Evolutionary conservation across 2,113 vertebrate genomes (phyloP), one percentile per base, ranked within the genome.

Genomic region (Andinoacara biseriatus): DNA sequence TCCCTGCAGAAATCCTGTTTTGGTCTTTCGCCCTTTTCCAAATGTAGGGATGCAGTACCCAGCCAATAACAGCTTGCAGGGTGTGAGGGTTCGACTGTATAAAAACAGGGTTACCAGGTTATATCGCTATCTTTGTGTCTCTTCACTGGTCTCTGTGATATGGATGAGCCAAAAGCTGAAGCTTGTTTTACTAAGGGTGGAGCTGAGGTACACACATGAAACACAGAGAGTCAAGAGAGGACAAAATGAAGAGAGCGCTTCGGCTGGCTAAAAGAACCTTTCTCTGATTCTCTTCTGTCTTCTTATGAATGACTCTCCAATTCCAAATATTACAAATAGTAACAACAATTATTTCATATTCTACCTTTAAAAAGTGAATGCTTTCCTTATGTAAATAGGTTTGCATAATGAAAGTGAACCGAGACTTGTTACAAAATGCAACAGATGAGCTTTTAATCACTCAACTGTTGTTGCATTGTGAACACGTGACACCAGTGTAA

Each of bases 361-460:
- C 52, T 14, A 54, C 6, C 26, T 54, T 26, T 54, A 26, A 72
- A 72, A 72, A 49, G 18, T 33, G 10, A 54, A n/a, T 18, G 52
- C 13, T 49, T 54, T 29, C 0, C 58, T 62, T 54, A 38, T 65
- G 38, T 49, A 43, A 69, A 69, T 26, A 18, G 15, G 2, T 69
- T 69, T 46, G 40, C 1, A 7, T 29, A 18, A 15, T 60, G 20
- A 79, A 43, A 82, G 52, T 78, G 54, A 81, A 60, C 10, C 20
- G 33, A 74, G 35, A 40, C 40, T 65, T 10, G 9, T 54, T 65
- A 65, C 38, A 81, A 31, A 54, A 43, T 26, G 5, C 14, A 14
- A 24, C 46, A 82, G 18, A 49, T 78, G 24, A 62, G 57, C 40
- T 82, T 69, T 78, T 84, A 31, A 78, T 58, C 80, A 18, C 46